Evolutionary conservation across 2,797 vertebrate genomes (phyloP), one percentile per base, ranked within the genome.

Genomic region (Tiaroga cobitis): DNA sequence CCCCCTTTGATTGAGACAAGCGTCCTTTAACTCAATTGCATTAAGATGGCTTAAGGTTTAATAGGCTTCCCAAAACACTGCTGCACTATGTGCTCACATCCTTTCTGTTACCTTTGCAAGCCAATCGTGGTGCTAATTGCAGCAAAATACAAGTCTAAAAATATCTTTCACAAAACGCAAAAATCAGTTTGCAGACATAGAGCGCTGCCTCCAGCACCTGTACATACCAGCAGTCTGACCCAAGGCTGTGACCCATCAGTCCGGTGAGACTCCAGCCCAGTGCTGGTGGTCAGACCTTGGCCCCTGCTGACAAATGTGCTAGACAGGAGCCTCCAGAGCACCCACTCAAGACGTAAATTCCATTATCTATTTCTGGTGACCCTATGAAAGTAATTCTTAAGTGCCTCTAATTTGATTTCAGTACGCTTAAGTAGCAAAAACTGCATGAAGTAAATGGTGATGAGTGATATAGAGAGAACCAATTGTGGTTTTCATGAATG

Each of bases 351-450:
- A 54, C 84, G 87, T 74, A 93, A 94, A 94, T 90, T 92, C 92
- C 91, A 94, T 94, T 94, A 94, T 94, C 92, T 89, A 91, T 89
- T 92, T 89, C 92, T 91, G 90, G 89, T 86, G 86, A 86, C 90
- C 92, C 88, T 88, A 84, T 82, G 86, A 77, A 63, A 54, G 49
- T 93, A 90, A 95, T 76, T 81, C 80, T 88, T 93, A 91, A 94
- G 90, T 84, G 92, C 89, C 88, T 91, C 84, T 90, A 87, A 91
- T 91, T 92, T 74, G 90, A 65, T 91, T 93, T 90, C 72, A 76
- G 84, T 86, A 68, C 72, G 89, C 75, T 86, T 87, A 89, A 87
- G 83, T 77, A 83, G 80, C 13, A 81, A 82, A 83, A 61, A 41
- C 67, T 75, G 46, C 49, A 54, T 41, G 41, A 63, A 72, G 39